Evolutionary conservation across 2,113 vertebrate genomes (phyloP).

Genomic region (Balaenoptera acutorostrata): DNA sequence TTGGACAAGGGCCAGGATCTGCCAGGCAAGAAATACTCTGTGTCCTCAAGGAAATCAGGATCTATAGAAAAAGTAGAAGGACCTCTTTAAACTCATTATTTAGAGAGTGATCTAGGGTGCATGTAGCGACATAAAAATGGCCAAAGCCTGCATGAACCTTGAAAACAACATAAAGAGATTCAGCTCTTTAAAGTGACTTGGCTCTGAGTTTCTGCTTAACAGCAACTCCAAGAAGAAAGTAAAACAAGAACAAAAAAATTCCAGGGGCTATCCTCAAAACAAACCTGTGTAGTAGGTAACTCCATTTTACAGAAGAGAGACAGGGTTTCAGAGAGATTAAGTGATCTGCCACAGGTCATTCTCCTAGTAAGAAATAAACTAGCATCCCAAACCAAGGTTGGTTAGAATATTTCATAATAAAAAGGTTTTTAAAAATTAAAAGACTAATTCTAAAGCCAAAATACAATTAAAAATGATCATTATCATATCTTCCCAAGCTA

Average conservation of each 20-base stretch:
- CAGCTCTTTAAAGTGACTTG: background rate
- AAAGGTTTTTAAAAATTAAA: background rate
- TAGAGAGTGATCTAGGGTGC: background rate
- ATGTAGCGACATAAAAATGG: background rate
- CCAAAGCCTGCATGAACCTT: background rate
- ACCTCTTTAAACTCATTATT: background rate
- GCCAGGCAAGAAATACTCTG: background rate
- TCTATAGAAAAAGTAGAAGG: background rate
- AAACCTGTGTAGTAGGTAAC: background rate
- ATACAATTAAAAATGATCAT: background rate
- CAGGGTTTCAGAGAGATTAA: background rate
- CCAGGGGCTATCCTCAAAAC: background rate
- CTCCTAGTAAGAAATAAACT: conserved; percentile 18
- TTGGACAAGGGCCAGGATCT: background rate
- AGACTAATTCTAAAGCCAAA: conserved; percentile 12
- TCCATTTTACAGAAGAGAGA: background rate
- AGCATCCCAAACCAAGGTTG: background rate
- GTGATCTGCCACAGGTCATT: background rate
- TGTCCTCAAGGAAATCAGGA: background rate
- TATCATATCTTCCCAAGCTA: background rate
- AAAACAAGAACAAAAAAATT: conserved; percentile 2
- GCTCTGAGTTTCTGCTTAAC: background rate
- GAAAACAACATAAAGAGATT: background rate
- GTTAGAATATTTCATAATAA: background rate
- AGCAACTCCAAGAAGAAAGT: background rate